Conservation (phyloP, 2,888 invertebrate genomes). For the Drosophila histrio region DNA sequence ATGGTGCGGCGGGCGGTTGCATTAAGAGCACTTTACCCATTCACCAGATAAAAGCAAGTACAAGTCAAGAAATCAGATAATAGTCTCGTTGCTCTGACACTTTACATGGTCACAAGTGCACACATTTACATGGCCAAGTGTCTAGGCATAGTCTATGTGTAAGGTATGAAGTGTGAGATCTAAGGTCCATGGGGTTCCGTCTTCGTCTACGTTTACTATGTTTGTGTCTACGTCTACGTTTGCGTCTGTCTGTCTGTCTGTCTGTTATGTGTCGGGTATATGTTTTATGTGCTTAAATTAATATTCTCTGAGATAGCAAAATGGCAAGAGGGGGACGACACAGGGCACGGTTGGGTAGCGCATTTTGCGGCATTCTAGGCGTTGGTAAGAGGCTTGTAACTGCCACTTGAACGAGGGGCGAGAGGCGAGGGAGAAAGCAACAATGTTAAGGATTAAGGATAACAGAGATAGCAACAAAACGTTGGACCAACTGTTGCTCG, state of each 20-base stretch:
- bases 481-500: slow-evolving; percentile 62
- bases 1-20: slow-evolving; percentile 25
- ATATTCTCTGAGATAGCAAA: slow-evolving; percentile 46
- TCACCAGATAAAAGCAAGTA: slow-evolving; percentile 54
- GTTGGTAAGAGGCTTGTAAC: slow-evolving; percentile 57
- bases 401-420: slow-evolving; percentile 52
- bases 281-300: slow-evolving; percentile 78
- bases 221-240: slow-evolving; percentile 1
- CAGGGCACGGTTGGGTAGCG: slow-evolving; percentile 13
- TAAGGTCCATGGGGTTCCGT: not conserved
- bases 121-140: slow-evolving; percentile 77
- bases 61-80: slow-evolving; percentile 76
- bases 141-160: slow-evolving; percentile 14
- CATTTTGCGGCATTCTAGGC: slow-evolving; percentile 32
- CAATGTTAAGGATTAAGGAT: slow-evolving; percentile 37
- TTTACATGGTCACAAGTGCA: slow-evolving; percentile 54
- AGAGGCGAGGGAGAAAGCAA: not conserved
- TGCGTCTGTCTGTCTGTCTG: slow-evolving; percentile 13
- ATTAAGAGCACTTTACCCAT: slow-evolving; percentile 49
- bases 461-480: slow-evolving; percentile 27
- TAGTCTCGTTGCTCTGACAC: slow-evolving; percentile 57
- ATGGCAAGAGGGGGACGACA: not conserved
- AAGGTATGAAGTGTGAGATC: not conserved
- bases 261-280: slow-evolving; percentile 38
- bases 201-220: slow-evolving; percentile 13